Conservation (phyloP, 2,888 invertebrate genomes). For the Notodonta ziczac region DNA sequence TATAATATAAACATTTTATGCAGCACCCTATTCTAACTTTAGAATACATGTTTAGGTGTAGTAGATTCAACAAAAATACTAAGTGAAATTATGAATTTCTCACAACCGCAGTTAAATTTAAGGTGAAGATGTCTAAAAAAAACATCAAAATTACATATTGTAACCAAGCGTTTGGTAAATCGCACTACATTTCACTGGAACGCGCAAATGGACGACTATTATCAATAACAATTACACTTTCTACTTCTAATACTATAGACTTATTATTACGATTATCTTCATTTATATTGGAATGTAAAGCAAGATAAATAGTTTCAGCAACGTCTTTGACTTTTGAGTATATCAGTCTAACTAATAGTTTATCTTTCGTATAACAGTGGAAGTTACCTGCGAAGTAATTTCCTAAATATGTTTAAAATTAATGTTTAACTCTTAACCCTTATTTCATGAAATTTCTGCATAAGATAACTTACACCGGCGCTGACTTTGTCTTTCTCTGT, state of each 20-base stretch:
- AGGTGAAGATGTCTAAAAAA: constrained; percentile 20
- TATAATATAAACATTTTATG: constrained; percentile 44
- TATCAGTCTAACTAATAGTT: constrained; percentile 65
- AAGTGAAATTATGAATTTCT: constrained; percentile 18
- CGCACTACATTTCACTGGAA: constrained; percentile 30
- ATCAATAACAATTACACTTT: constrained; percentile 39
- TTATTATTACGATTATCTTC: constrained; percentile 27
- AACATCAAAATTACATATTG: constrained; percentile 15
- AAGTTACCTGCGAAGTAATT: constrained; percentile 35
- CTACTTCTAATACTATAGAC: constrained; percentile 44
- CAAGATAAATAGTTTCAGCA: constrained; percentile 54
- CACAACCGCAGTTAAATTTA: constrained; percentile 45
- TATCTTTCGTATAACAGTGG: constrained; percentile 38
- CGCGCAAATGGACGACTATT: constrained; percentile 50
- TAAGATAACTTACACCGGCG: constrained; percentile 87
- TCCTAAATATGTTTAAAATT: constrained; percentile 24
- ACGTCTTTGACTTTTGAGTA: constrained; percentile 53
- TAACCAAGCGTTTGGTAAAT: constrained; percentile 15
- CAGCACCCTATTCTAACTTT: constrained; percentile 53
- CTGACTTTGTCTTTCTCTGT: constrained; percentile 88
- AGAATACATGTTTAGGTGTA: constrained; percentile 16
- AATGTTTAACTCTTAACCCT: constrained; percentile 85
- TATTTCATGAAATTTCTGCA: constrained; percentile 87
- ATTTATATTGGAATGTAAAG: constrained; percentile 52
- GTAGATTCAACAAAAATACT: background rate